Conservation (phyloP, 2,888 invertebrate species). For the Leptura quadrifasciata region DNA sequence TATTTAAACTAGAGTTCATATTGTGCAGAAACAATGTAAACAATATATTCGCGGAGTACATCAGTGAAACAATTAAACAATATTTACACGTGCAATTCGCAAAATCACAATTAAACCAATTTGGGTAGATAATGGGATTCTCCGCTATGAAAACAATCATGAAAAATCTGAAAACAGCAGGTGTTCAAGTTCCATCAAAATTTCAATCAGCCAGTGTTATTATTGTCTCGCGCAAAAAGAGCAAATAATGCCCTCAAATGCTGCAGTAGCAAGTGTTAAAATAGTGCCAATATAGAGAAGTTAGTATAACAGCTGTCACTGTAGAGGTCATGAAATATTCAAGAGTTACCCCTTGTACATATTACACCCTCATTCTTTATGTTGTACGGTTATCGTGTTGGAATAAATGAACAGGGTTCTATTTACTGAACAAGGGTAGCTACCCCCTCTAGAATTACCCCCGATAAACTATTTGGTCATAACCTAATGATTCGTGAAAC, state of each 20-base stretch:
- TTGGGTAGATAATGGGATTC: slow-evolving; percentile 10
- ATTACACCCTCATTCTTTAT: slow-evolving; percentile 69
- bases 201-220: slow-evolving; percentile 60
- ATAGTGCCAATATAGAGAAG: slow-evolving; percentile 64
- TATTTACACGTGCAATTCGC: neutral
- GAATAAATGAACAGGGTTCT: slow-evolving; percentile 64
- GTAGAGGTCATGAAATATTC: slow-evolving; percentile 68
- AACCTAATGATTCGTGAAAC: slow-evolving; percentile 69
- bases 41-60: neutral
- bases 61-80: slow-evolving; percentile 1
- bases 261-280: slow-evolving; percentile 59
- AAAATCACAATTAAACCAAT: slow-evolving; percentile 40
- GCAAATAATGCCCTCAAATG: slow-evolving; percentile 55
- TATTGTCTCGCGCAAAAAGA: slow-evolving; percentile 58
- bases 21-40: neutral
- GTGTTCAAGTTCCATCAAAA: slow-evolving; percentile 57
- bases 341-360: slow-evolving; percentile 66
- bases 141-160: slow-evolving; percentile 44
- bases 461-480: slow-evolving; percentile 69
- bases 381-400: slow-evolving; percentile 66
- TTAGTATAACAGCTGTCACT: slow-evolving; percentile 68
- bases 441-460: slow-evolving; percentile 56
- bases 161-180: slow-evolving; percentile 63
- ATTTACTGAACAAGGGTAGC: slow-evolving; percentile 62
- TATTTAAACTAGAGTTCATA: neutral